Conservation (phyloP, 1,140 invertebrate species). For the Limonius californicus region DNA sequence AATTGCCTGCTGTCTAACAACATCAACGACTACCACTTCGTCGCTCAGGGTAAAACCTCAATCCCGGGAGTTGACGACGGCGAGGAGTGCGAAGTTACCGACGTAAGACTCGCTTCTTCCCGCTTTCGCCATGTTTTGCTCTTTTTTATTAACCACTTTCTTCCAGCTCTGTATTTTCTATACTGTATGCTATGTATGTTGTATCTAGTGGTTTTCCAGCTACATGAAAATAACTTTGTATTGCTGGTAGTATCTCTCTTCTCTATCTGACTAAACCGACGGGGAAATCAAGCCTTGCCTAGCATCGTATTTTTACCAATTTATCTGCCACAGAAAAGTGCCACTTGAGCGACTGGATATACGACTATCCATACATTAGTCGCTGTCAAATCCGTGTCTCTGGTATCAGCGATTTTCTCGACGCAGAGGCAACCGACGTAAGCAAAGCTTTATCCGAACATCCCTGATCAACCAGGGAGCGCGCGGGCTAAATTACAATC, state of each 20-base stretch:
- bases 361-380: slow-evolving; percentile 83
- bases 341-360: slow-evolving; percentile 76
- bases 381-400: slow-evolving; percentile 90
- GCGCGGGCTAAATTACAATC: background rate
- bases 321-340: slow-evolving; percentile 28
- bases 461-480: slow-evolving; percentile 23
- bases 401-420: slow-evolving; percentile 89
- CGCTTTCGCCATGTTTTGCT: background rate
- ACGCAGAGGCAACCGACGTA: slow-evolving; percentile 91
- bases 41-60: slow-evolving; percentile 87
- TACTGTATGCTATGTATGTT: no score
- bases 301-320: background rate
- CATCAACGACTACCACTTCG: slow-evolving; percentile 79
- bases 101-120: slow-evolving; percentile 68
- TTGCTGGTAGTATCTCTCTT: background rate
- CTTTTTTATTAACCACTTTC: background rate
- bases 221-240: no score
- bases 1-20: slow-evolving; percentile 69
- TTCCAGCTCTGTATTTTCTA: background rate
- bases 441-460: slow-evolving; percentile 51
- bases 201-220: no score
- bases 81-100: slow-evolving; percentile 85
- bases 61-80: slow-evolving; percentile 93
- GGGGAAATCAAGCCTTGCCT: slow-evolving; percentile 2
- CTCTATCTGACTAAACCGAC: background rate